Evolutionary conservation across 2,797 vertebrate genomes (phyloP).

Genomic region (Hydrocynus forskahlii): DNA sequence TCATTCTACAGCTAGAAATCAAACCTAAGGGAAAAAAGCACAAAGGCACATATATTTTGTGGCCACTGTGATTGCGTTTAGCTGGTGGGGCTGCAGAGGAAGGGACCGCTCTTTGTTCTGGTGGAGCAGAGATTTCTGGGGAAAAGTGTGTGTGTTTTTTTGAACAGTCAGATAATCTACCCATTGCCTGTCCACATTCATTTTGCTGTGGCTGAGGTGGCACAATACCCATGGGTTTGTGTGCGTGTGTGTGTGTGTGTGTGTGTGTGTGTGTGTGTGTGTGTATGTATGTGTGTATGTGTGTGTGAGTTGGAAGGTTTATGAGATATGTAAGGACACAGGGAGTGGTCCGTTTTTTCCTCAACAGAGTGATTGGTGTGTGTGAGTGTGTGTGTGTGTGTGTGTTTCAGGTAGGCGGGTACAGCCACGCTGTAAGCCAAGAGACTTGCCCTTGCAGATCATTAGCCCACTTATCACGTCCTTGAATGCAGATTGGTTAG

Average conservation of each 20-base stretch:
- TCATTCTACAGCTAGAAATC: background rate
- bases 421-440: constrained; percentile 11
- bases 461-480: constrained; percentile 48
- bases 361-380: constrained; percentile 6
- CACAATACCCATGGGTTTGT: constrained; percentile 44
- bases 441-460: constrained; percentile 38
- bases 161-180: constrained; percentile 44
- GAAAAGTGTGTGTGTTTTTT: constrained; percentile 22
- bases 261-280: constrained; percentile 43
- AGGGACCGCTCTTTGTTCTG: constrained; percentile 48
- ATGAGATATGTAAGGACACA: constrained; percentile 37
- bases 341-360: constrained; percentile 52
- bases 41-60: constrained; percentile 1
- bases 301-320: constrained; percentile 40
- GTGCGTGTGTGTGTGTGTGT: constrained; percentile 36
- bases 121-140: constrained; percentile 15
- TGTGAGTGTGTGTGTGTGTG: constrained; percentile 2
- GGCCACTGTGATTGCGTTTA: background rate
- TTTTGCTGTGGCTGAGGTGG: constrained; percentile 54
- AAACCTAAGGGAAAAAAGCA: background rate
- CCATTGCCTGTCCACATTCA: constrained; percentile 55
- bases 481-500: constrained; percentile 15
- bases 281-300: constrained; percentile 20
- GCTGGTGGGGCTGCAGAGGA: constrained; percentile 30
- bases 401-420: background rate